Evolutionary conservation across 1,140 invertebrate species (phyloP), one percentile per base, ranked within the genome.

Genomic region (Pantala flavescens): DNA sequence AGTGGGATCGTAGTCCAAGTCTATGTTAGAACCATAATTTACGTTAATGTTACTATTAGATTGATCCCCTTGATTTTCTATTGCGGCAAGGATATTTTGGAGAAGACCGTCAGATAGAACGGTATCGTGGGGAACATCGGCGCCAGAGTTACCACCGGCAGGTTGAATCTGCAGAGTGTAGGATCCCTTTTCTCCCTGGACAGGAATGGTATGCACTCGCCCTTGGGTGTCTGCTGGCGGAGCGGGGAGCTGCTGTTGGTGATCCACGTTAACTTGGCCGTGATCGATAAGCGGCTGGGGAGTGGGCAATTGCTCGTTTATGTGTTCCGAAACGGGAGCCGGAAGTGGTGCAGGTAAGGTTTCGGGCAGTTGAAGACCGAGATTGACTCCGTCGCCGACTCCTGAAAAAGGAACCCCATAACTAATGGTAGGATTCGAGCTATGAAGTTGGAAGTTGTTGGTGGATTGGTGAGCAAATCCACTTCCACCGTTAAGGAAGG

Each of bases 151-250:
- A 75, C 78, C 78, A 36, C 76, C 75, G 19, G 79, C 79, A 2
- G 87, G 82, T 77, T 91, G 91, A 72, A 92, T 92, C 81, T 93
- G 90, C 11, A 92, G 80, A 0, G 88, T 89, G 77, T 92, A 93
- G 23, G 86, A 86, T 7, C 87, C 89, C 11, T 86, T 83, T 0
- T 87, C 85, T 0, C 87, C 88, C 79, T 87, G 86, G 23, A 88
- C 79, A 14, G 88, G 87, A 74, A 91, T 88, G 71, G 88, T 86
- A 78, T 88, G 81, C 9, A 77, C 75, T 16, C 78, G 14, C 79
- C 49, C 49, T 16, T 63, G 49, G 49, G 49, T 21, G n/a, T 63
- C 76, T 0, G 77, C 72, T 0, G 78, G 77, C 36, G 80, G 43
- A 24, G 78, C 76, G 55, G 81, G 80, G 0, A 81, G 80, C 7